phyloP scores from a whole-genome alignment of 1,140 invertebrate species.

The Conopomorpha cramerella region DNA sequence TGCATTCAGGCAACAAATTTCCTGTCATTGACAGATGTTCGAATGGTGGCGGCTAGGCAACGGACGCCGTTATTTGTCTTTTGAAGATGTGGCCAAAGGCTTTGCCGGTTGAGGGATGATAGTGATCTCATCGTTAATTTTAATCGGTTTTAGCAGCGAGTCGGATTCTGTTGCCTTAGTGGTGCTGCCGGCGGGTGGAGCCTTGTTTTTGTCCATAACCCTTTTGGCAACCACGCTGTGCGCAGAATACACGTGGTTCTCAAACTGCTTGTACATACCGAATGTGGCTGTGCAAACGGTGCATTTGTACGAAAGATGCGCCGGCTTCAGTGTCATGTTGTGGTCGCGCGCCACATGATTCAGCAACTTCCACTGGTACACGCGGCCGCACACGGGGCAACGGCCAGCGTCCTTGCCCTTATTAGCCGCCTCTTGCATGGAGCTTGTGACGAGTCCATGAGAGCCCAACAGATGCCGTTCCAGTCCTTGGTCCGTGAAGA shows the following conservation, averaged over 20 bases:
- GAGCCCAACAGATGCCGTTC: constrained; percentile 92
- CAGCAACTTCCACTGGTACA: constrained; percentile 91
- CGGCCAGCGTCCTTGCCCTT: constrained; percentile 93
- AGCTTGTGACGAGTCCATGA: constrained; percentile 92
- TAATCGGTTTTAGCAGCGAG: constrained; percentile 79
- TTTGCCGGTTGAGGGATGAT: constrained; percentile 85
- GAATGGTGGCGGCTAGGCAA: no score
- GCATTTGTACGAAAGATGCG: constrained; percentile 93
- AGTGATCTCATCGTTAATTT: constrained; percentile 92
- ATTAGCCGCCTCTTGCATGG: constrained; percentile 95
- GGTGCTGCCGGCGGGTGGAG: constrained; percentile 19
- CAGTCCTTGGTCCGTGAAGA: constrained; percentile 79
- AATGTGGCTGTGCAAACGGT: constrained; percentile 95
- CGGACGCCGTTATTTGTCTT: constrained; percentile 34
- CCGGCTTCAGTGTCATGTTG: constrained; percentile 90
- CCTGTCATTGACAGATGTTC: no score
- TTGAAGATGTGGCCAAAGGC: constrained; percentile 38
- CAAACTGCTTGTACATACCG: constrained; percentile 94
- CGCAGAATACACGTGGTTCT: constrained; percentile 92
- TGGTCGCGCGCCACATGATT: constrained; percentile 92
- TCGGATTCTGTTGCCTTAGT: constrained; percentile 66
- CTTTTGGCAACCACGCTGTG: constrained; percentile 88
- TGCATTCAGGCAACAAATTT: background rate
- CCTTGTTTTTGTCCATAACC: constrained; percentile 80
- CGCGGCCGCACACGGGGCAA: constrained; percentile 91